Conservation (phyloP, 2,797 vertebrate genomes). For the Brotula barbata region DNA sequence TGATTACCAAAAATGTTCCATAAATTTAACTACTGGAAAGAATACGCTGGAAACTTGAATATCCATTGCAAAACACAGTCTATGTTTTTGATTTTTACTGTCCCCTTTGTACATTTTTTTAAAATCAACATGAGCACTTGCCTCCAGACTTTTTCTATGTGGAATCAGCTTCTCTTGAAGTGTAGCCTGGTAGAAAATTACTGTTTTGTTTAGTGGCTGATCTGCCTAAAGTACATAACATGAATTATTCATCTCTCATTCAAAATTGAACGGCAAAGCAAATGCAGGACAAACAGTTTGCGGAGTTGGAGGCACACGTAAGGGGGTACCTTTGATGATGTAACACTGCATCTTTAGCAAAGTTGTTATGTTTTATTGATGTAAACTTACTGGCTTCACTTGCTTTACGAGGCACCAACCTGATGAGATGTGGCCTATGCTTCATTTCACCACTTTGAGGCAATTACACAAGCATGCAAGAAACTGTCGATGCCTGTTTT, state of each 20-base stretch:
- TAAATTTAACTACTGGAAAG: too few species aligned
- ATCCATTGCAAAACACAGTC: too few species aligned
- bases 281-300: conserved; percentile 63
- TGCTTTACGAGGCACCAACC: conserved; percentile 55
- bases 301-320: conserved; percentile 52
- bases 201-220: conserved; percentile 72
- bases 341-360: conserved; percentile 63
- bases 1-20: too few species aligned
- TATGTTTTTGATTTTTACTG: too few species aligned
- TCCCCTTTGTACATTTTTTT: too few species aligned
- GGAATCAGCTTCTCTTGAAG: conserved; percentile 55
- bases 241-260: conserved; percentile 70
- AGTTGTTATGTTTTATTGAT: conserved; percentile 75
- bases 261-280: conserved; percentile 64
- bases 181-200: conserved; percentile 71
- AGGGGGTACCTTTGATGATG: conserved; percentile 47
- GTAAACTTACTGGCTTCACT: conserved; percentile 44
- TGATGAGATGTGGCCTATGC: conserved; percentile 58
- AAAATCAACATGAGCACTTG: conserved; percentile 29
- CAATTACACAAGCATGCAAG: conserved; percentile 40
- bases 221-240: conserved; percentile 66
- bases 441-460: conserved; percentile 58
- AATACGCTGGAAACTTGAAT: too few species aligned
- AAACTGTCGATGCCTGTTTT: conserved; percentile 7
- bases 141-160: conserved; percentile 19